Percentiles rank a stretch among this genome's conserved stretches.
phyloP scores from a whole-genome alignment of 2,888 invertebrate species.

The Charanyca ferruginea region DNA sequence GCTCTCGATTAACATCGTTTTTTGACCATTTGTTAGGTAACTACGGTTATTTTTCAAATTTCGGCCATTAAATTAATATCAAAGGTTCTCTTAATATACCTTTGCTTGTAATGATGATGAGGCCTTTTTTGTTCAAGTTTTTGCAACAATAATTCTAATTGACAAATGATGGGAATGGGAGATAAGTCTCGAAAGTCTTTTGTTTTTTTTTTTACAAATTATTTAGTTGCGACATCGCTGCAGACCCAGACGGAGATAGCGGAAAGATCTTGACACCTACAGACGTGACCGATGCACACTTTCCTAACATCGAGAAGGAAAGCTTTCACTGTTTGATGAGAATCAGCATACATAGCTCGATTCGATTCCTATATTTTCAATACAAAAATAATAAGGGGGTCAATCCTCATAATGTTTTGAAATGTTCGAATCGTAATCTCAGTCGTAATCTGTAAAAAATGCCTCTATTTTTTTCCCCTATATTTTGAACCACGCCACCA shows the following conservation, averaged over 20 bases:
- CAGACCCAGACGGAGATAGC: not conserved
- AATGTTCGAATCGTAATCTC: too few relatives aligned
- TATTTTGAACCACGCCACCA: too few relatives aligned
- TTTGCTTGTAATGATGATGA: slow-evolving; percentile 63
- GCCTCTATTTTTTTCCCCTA: too few relatives aligned
- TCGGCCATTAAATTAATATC: slow-evolving; percentile 76
- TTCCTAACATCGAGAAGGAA: not conserved
- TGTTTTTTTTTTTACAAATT: slow-evolving; percentile 21
- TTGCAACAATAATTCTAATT: slow-evolving; percentile 43
- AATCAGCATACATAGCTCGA: too few relatives aligned
- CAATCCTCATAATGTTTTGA: too few relatives aligned
- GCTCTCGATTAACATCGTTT: slow-evolving; percentile 78
- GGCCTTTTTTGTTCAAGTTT: slow-evolving; percentile 37
- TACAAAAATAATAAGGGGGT: too few relatives aligned
- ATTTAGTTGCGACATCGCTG: not conserved
- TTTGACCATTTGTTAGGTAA: slow-evolving; percentile 73
- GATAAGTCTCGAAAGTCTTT: slow-evolving; percentile 20
- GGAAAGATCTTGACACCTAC: not conserved
- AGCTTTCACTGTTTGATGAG: too few relatives aligned
- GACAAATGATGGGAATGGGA: slow-evolving; percentile 41
- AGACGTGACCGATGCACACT: not conserved
- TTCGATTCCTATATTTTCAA: too few relatives aligned
- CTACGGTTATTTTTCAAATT: slow-evolving; percentile 68
- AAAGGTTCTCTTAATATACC: slow-evolving; percentile 65
- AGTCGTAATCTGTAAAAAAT: too few relatives aligned